phyloP scores from a whole-genome alignment of 2,797 vertebrate species.

The Chiroxiphia lanceolata region DNA sequence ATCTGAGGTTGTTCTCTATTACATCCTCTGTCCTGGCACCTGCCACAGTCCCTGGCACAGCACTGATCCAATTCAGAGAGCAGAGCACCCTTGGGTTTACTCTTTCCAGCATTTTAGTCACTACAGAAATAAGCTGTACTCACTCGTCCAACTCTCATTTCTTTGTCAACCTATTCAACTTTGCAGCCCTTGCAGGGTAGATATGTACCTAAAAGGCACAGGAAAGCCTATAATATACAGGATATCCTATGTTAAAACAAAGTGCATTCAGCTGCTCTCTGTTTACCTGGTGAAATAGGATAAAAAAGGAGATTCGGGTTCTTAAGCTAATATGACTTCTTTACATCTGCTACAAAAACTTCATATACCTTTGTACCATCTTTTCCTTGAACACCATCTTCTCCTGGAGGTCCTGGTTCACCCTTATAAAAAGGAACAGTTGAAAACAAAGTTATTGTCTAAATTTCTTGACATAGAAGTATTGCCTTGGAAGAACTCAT shows the following conservation, averaged over 20 bases:
- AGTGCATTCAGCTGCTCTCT: neutral
- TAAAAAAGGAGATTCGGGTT: neutral
- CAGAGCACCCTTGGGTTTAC: neutral
- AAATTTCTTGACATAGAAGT: neutral
- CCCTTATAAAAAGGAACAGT: slow-evolving; percentile 79
- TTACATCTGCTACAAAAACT: neutral
- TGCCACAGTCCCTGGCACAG: neutral
- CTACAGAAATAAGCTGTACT: neutral
- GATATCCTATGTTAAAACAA: neutral
- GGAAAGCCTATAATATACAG: neutral
- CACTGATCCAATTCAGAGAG: neutral
- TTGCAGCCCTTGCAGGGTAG: neutral
- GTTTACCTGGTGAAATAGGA: neutral
- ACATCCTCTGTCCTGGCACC: neutral
- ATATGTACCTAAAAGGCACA: neutral
- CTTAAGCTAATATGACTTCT: neutral
- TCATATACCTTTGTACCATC: slow-evolving; percentile 90
- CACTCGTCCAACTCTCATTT: neutral
- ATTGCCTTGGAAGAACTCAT: neutral
- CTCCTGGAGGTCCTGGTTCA: slow-evolving; percentile 85
- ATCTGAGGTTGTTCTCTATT: neutral
- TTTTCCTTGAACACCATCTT: slow-evolving; percentile 93
- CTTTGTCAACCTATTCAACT: neutral
- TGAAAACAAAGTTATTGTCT: neutral
- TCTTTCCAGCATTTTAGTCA: neutral